These are phyloP conservation scores for Menidia beryllina DNA, from an alignment of 2,113 vertebrate genomes.

Conservation along the genomic window DNA sequence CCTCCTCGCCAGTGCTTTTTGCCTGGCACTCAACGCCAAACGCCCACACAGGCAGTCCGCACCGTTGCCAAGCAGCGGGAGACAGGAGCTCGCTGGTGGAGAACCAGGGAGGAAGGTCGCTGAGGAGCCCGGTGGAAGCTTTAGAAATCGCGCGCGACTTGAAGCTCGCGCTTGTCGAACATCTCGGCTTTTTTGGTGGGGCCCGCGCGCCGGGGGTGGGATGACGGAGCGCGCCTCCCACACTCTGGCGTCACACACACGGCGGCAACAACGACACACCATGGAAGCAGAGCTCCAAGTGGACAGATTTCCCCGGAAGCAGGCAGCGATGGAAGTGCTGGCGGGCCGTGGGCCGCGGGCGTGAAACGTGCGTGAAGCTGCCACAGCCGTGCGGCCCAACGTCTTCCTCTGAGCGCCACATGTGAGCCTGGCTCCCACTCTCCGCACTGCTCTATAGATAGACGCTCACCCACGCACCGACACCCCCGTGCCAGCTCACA, in stretches of 20 bases:
- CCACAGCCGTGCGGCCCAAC: slow-evolving; percentile 11
- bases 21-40: slow-evolving; percentile 70
- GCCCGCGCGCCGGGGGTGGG: slow-evolving; percentile 64
- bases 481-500: slow-evolving; percentile 45
- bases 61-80: slow-evolving; percentile 82
- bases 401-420: slow-evolving; percentile 27
- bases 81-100: slow-evolving; percentile 64
- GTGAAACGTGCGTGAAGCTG: slow-evolving; percentile 11
- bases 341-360: slow-evolving; percentile 5
- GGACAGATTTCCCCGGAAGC: slow-evolving; percentile 14
- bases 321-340: slow-evolving; percentile 1
- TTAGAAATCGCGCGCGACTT: slow-evolving; percentile 57
- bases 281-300: slow-evolving; percentile 23
- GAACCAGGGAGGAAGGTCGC: slow-evolving; percentile 23
- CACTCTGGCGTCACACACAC: slow-evolving; percentile 51
- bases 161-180: slow-evolving; percentile 51
- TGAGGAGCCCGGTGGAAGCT: slow-evolving; percentile 23
- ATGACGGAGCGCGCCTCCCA: slow-evolving; percentile 71
- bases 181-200: slow-evolving; percentile 58
- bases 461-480: slow-evolving; percentile 60
- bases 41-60: slow-evolving; percentile 76
- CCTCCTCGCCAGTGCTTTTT: slow-evolving; percentile 71
- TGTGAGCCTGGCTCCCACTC: slow-evolving; percentile 36
- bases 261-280: neutral
- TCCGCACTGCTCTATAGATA: slow-evolving; percentile 62